Evolutionary conservation across 2,888 invertebrate species (phyloP).

Genomic region (Diaphora mendica): DNA sequence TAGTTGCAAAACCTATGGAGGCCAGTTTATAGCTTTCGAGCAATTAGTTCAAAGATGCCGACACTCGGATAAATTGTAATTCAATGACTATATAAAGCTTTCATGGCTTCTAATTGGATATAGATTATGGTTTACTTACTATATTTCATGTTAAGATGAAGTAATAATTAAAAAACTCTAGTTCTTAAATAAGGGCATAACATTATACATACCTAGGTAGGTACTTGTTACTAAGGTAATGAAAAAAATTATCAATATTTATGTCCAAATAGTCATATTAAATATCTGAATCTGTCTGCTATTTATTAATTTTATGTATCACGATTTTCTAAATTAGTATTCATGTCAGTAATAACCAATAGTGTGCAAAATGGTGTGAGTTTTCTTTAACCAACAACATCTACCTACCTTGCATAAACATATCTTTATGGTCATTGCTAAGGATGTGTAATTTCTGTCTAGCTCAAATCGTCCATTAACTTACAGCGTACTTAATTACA

Average conservation of each 20-base stretch:
- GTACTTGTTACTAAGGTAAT: too few relatives aligned
- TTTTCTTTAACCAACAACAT: slow-evolving; percentile 18
- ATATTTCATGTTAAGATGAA: slow-evolving; percentile 23
- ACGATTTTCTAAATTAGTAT: neutral
- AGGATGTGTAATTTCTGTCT: slow-evolving; percentile 44
- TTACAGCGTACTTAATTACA: slow-evolving; percentile 79
- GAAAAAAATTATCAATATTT: neutral
- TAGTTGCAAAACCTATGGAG: slow-evolving; percentile 59
- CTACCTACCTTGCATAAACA: slow-evolving; percentile 23
- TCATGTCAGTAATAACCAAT: neutral
- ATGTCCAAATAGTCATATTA: neutral
- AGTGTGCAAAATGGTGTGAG: neutral
- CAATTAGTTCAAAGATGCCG: slow-evolving; percentile 76
- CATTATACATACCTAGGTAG: too few relatives aligned
- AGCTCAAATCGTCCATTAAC: slow-evolving; percentile 78
- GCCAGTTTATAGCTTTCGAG: slow-evolving; percentile 66
- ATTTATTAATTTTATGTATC: neutral
- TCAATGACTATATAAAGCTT: slow-evolving; percentile 64
- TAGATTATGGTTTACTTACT: slow-evolving; percentile 57
- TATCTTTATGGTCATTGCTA: slow-evolving; percentile 34
- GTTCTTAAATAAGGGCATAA: neutral
- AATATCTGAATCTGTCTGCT: neutral
- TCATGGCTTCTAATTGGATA: slow-evolving; percentile 72
- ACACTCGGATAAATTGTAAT: slow-evolving; percentile 68
- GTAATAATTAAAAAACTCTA: slow-evolving; percentile 9